Evolutionary conservation across 35 echinoderm and acorn worm genomes (phyloP).

Genomic region (Stichopus chloronotus): DNA sequence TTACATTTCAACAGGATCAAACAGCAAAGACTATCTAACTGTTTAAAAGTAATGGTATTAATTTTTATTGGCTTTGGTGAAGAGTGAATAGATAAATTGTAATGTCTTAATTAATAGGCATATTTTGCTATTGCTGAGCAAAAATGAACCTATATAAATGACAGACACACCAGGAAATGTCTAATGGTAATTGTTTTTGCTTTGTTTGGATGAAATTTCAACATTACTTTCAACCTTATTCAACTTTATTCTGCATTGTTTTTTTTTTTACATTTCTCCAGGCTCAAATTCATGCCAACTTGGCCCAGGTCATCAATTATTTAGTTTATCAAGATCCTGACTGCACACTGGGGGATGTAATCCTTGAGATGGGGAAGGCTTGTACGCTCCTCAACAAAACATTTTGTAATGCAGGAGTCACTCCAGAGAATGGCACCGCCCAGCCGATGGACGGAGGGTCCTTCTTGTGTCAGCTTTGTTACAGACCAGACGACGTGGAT

Average conservation of each 20-base stretch:
- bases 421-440: not conserved
- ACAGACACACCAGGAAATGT: no score
- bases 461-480: slow-evolving; percentile 36
- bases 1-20: not conserved
- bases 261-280: slow-evolving; percentile 45
- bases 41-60: no score
- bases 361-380: slow-evolving; percentile 77
- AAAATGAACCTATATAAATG: no score
- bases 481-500: slow-evolving; percentile 56
- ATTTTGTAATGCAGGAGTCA: not conserved
- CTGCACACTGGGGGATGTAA: slow-evolving; percentile 68
- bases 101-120: no score
- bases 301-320: slow-evolving; percentile 75
- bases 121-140: no score
- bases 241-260: not conserved
- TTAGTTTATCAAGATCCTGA: slow-evolving; percentile 68
- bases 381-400: slow-evolving; percentile 73
- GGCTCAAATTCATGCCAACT: slow-evolving; percentile 71
- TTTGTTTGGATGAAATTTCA: no score
- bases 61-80: no score
- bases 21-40: no score
- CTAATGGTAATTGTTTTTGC: no score
- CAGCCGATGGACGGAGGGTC: slow-evolving; percentile 48
- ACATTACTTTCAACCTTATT: no score
- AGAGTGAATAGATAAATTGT: no score